Conservation (phyloP, 2,888 invertebrate genomes). For the Tiliacea aurago region DNA sequence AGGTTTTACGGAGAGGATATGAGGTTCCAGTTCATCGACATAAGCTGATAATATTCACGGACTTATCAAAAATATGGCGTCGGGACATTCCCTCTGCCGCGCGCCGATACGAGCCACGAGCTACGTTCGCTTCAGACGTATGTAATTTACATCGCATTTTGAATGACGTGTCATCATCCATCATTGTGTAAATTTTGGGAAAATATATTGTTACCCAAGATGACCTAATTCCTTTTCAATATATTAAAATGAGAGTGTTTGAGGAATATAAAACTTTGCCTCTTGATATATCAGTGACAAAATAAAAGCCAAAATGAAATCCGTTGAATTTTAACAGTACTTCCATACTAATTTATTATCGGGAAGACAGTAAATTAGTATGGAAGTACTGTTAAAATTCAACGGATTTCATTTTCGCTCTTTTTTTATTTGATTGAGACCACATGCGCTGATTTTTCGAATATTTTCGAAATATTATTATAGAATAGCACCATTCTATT, state of each 20-base stretch:
- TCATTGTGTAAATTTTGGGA: conserved; percentile 49
- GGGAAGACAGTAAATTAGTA: neutral
- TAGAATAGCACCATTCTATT: no score
- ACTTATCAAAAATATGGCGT: conserved; percentile 61
- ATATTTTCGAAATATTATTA: no score
- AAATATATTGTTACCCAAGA: conserved; percentile 39
- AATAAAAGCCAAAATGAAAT: neutral
- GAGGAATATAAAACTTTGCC: neutral
- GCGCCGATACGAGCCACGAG: conserved; percentile 32
- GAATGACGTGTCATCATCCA: conserved; percentile 59
- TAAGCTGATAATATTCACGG: conserved; percentile 74
- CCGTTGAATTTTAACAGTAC: neutral
- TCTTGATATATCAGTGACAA: neutral
- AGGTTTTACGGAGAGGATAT: conserved; percentile 75
- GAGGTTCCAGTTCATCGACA: conserved; percentile 73
- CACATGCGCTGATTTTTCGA: neutral
- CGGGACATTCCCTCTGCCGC: conserved; percentile 30
- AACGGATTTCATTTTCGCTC: neutral
- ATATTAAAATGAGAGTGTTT: neutral
- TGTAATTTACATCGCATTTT: conserved; percentile 60
- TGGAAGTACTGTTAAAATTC: neutral
- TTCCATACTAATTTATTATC: neutral
- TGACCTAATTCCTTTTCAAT: conserved; percentile 30
- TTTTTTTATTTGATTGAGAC: neutral
- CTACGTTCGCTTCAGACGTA: conserved; percentile 33